Base-by-base conservation (phyloP, 2,888 invertebrate species). In the Girardia tigrina region DNA sequence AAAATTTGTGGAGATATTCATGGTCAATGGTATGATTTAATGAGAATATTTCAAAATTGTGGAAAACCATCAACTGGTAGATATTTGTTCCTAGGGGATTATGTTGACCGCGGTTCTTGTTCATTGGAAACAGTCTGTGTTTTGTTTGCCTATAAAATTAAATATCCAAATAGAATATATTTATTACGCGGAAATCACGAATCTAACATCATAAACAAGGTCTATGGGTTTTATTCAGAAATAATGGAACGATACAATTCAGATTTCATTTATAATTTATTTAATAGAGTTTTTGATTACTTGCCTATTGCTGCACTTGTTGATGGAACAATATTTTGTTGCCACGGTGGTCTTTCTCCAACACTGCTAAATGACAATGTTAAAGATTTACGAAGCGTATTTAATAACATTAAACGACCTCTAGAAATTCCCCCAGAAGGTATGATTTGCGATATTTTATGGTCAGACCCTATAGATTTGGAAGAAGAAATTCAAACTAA, bases 1-100 rank as follows among this genome's bases (percentile, higher is more conserved):
- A 72, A 72, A 29, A 29, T 72, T n/a, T 72, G 72, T n/a, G 72
- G 72, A 16, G 72, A 72, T 29, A 72, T 72, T 72, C 72, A 72
- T 72, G 72, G 72, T 4, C 72, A 72, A 26, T 72, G 28, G 26
- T 72, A 72, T 29, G 72, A 72, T n/a, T 29, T 72, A 16, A 23
- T 72, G 29, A 28, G 72, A 29, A 28, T 72, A 12, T 72, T 72
- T 29, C 28, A 72, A 23, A 23, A 29, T n/a, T 72, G 72, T 72
- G 72, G 29, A 29, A 29, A 29, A 16, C 72, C 72, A 2, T 8
- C 72, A 23, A 72, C 6, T 6, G 16, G 29, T 23, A 1, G 72
- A 26, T 72, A 72, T 29, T 29, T 72, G n/a, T 72, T 72, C n/a
- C 29, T 72, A 1, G 72, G 72, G 20, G 72, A 72, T 72, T 72